These are phyloP conservation scores for Gracilinanus agilis DNA, from an alignment of 2,113 vertebrate genomes.

Conservation along the genomic window DNA sequence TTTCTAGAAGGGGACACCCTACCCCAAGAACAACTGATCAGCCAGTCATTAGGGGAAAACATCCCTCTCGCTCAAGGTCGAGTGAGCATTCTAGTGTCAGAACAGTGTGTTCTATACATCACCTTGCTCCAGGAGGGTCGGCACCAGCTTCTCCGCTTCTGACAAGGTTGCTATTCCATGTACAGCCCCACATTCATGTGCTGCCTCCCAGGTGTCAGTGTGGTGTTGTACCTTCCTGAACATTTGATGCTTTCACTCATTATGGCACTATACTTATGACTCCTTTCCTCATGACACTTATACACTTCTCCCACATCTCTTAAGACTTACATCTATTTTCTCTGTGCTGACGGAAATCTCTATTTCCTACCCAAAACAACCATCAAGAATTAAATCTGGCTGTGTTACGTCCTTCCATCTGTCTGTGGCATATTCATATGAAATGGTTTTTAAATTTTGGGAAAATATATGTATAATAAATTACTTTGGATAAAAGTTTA, in stretches of 20 bases:
- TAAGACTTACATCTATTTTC: slow-evolving; percentile 67
- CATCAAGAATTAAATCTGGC: slow-evolving; percentile 61
- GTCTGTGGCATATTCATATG: slow-evolving; percentile 81
- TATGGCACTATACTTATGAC: slow-evolving; percentile 64
- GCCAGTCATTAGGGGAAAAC: slow-evolving; percentile 83
- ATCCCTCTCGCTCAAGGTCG: slow-evolving; percentile 80
- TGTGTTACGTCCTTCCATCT: slow-evolving; percentile 81
- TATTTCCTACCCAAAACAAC: slow-evolving; percentile 60
- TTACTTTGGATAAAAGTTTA: slow-evolving; percentile 17
- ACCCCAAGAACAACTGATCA: slow-evolving; percentile 83
- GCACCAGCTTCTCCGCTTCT: slow-evolving; percentile 82
- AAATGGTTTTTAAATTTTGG: slow-evolving; percentile 56
- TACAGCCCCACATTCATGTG: slow-evolving; percentile 81
- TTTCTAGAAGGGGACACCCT: slow-evolving; percentile 86
- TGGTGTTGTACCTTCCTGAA: slow-evolving; percentile 80
- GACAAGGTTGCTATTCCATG: slow-evolving; percentile 84
- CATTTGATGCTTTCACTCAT: slow-evolving; percentile 76
- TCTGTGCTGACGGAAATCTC: slow-evolving; percentile 70
- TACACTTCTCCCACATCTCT: slow-evolving; percentile 70
- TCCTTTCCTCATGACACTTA: slow-evolving; percentile 70
- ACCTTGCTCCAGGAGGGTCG: slow-evolving; percentile 80
- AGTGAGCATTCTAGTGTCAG: slow-evolving; percentile 84
- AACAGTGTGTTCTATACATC: slow-evolving; percentile 81
- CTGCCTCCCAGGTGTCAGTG: slow-evolving; percentile 81
- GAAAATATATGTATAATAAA: slow-evolving; percentile 53